A percentile compares a stretch with the other conserved stretches of the same genome.
These are phyloP conservation scores for Micrasema minimum DNA, from an alignment of 1,140 invertebrate genomes.

Conservation along the genomic window DNA sequence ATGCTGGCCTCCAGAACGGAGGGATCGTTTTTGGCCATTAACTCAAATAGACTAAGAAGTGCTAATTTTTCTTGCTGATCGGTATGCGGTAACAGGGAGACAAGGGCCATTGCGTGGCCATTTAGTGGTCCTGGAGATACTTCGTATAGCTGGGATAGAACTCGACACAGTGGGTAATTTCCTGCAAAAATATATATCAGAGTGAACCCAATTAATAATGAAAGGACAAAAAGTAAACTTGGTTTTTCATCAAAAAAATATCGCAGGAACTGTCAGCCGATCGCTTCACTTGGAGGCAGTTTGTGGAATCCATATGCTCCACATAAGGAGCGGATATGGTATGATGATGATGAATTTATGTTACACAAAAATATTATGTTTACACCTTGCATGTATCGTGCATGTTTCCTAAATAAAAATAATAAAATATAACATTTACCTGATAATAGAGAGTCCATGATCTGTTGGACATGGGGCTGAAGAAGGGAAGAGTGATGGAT, in stretches of 20 bases:
- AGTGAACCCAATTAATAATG: too few species aligned
- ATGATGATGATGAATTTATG: too few species aligned
- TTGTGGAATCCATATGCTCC: too few species aligned
- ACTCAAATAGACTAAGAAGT: slow-evolving; percentile 81
- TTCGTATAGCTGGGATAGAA: slow-evolving; percentile 88
- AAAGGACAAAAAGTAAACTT: too few species aligned
- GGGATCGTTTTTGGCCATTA: slow-evolving; percentile 84
- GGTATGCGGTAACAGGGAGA: slow-evolving; percentile 82
- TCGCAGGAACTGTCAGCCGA: too few species aligned
- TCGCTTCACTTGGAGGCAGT: too few species aligned
- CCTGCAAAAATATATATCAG: slow-evolving; percentile 71
- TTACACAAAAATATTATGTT: too few species aligned
- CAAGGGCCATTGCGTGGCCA: slow-evolving; percentile 84
- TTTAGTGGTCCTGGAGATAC: slow-evolving; percentile 86
- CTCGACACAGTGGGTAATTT: slow-evolving; percentile 85
- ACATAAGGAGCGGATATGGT: too few species aligned
- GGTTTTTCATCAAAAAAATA: too few species aligned
- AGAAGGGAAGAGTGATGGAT: slow-evolving; percentile 89
- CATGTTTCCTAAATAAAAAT: too few species aligned
- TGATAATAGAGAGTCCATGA: slow-evolving; percentile 89
- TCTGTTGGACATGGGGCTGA: slow-evolving; percentile 86
- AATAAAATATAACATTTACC: too few species aligned
- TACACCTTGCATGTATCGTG: too few species aligned
- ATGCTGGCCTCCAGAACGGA: slow-evolving; percentile 81
- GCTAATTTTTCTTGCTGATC: slow-evolving; percentile 86